A percentile compares a stretch with the other conserved stretches of the same genome.
Evolutionary conservation across 2,797 vertebrate species (phyloP).

Genomic region (Lacerta bilineata): DNA sequence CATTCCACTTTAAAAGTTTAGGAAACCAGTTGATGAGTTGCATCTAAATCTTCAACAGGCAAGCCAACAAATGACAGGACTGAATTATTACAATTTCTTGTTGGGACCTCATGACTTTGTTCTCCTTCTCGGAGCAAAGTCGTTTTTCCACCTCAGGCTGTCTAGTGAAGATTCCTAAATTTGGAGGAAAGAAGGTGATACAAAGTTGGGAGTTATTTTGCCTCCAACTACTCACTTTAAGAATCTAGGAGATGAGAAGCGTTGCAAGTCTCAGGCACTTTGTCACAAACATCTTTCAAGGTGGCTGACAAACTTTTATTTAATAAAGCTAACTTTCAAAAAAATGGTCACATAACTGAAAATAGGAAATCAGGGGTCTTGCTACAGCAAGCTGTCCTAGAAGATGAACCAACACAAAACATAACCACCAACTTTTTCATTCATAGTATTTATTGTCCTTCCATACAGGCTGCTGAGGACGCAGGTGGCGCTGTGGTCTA

Average conservation of each 20-base stretch:
- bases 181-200: not conserved
- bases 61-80: not conserved
- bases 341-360: conserved; percentile 41
- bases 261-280: not conserved
- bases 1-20: not conserved
- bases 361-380: conserved; percentile 29
- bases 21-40: not conserved
- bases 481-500: too few relatives aligned
- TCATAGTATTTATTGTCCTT: not conserved
- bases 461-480: too few relatives aligned
- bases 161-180: rapidly evolving
- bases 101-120: not conserved
- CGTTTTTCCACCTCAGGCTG: not conserved
- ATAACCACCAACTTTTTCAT: not conserved
- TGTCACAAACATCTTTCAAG: not conserved
- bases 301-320: conserved; percentile 1
- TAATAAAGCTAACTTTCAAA: conserved; percentile 41
- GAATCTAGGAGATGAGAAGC: conserved; percentile 12
- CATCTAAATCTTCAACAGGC: conserved; percentile 2
- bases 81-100: conserved; percentile 15
- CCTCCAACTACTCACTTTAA: not conserved
- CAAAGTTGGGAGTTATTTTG: conserved; percentile 7
- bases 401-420: rapidly evolving
- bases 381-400: not conserved
- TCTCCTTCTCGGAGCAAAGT: not conserved